Base-by-base conservation (phyloP, 2,797 vertebrate species). In the Apodemus agrarius region DNA sequence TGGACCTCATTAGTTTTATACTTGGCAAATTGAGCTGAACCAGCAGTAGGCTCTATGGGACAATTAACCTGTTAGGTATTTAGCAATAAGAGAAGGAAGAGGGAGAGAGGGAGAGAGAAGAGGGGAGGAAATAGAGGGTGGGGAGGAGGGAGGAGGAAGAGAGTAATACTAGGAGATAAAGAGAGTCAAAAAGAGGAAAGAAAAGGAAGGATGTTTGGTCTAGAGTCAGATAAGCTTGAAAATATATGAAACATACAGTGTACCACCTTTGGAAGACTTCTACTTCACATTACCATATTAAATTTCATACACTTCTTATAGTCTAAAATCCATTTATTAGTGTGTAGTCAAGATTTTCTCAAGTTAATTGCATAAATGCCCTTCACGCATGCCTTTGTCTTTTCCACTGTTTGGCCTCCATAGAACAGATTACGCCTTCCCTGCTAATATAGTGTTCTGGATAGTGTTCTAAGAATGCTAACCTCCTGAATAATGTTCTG, bases 1-100 rank as follows among this genome's bases (percentile, higher is more conserved):
- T 96, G 82, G 69, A 80, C 37, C 65, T 94, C 69, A 82, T 96
- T 96, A 83, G 40, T 72, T 93, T 93, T 75, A 93, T 26, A 63
- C 43, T 84, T 84, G 96, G 82, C 67, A 90, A 95, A 75, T 2
- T 86, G 54, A 95, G 59, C 76, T 74, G 49, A 67, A 88, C 63
- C 82, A 83, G 69, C 17, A 61, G 43, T 84, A 88, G 75, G 72
- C 31, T 79, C n/a, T 74, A 24, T n/a, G 89, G 22, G 91, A 82
- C 8, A 90, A 24, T 67, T 89, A 85, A 65, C 75, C n/a, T 69
- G 12, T 95, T 43, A 95, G 24, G 9, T 83, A 26, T 37, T 88
- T 17, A 67, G 57, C 74, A 82, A 19, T 49, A 74, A 67, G 3
- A 29, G 40, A 49, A 43, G 7, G 78, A 22, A 37, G 52, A 72